Base-by-base conservation (phyloP, 1,140 invertebrate genomes). In the Bombus difficillimus region DNA sequence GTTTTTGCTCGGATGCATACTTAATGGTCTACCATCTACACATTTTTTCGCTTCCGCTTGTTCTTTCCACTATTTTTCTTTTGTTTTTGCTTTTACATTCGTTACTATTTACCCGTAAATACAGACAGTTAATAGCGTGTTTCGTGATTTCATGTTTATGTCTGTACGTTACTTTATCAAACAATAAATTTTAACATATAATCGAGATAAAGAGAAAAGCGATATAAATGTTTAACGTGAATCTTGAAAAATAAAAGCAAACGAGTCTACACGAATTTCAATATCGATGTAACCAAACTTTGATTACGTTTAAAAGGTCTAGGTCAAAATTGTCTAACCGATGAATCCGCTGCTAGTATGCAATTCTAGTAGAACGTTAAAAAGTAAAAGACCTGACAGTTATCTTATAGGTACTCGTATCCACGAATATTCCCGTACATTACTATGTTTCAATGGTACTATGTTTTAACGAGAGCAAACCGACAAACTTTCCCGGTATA, bases 1-100 rank as follows among this genome's bases (percentile, higher is more conserved):
- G 68, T 72, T 80, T 72, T 53, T 80, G 43, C 59, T n/a, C 76
- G n/a, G 57, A 72, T 79, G 18, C 53, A 62, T 22, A 47, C 32
- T 72, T 84, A 80, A 84, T 62, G 28, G 25, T 34, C 47, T 12
- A 53, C 18, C 47, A 53, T 53, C 6, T 53, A 34, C 41, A n/a
- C 25, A 59, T 18, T 34, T 39, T 47, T 18, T 28, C 28, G n/a
- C 34, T 25, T 22, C 2, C 22, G 22, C n/a, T 18, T 43, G 0
- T 62, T 28, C 18, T 39, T 28, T 28, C 1, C 10, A 10, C 15
- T 15, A n/a, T 59, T 39, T 12, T n/a, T 32, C 1, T 57, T 57
- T 25, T 53, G 9, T 39, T 69, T 12, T 22, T 18, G 18, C 47
- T 22, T 69, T 25, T 22, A 41, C n/a, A 41, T 37, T 47, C n/a